Percentiles rank a stretch among this genome's conserved stretches.
phyloP scores from a whole-genome alignment of 2,113 vertebrate species.

The Sitta europaea region DNA sequence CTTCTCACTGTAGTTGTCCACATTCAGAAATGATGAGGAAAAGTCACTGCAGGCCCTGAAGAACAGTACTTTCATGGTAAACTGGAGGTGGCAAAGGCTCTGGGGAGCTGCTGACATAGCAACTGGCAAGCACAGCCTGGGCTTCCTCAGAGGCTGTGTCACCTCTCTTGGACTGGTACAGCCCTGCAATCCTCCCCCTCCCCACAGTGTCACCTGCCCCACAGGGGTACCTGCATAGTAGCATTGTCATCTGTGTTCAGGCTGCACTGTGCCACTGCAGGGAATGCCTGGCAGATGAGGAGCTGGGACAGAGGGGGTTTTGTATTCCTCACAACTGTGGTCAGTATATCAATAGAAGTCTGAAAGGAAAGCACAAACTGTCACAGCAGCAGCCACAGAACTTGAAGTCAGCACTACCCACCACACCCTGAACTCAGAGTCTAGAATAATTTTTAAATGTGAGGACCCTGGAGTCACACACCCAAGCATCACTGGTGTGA shows the following conservation, averaged over 20 bases:
- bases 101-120: background rate
- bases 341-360: conserved; percentile 96
- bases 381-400: background rate
- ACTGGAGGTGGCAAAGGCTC: background rate
- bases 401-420: background rate
- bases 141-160: background rate
- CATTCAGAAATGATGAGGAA: background rate
- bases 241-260: conserved; percentile 94
- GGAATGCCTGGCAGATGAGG: conserved; percentile 93
- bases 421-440: background rate
- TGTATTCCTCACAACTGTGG: conserved; percentile 93
- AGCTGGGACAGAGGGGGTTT: conserved; percentile 93
- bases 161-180: background rate
- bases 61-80: background rate
- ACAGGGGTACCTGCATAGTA: conserved; percentile 88
- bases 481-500: background rate
- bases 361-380: conserved; percentile 56
- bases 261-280: conserved; percentile 94
- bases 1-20: background rate
- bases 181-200: background rate
- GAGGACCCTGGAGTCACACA: background rate
- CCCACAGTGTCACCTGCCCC: background rate
- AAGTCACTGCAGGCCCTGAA: background rate
- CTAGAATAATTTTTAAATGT: background rate
- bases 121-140: background rate